Percentiles rank a stretch among this genome's conserved stretches.
These are phyloP conservation scores for Resseliella maxima DNA, from an alignment of 2,888 invertebrate species.

Conservation along the genomic window DNA sequence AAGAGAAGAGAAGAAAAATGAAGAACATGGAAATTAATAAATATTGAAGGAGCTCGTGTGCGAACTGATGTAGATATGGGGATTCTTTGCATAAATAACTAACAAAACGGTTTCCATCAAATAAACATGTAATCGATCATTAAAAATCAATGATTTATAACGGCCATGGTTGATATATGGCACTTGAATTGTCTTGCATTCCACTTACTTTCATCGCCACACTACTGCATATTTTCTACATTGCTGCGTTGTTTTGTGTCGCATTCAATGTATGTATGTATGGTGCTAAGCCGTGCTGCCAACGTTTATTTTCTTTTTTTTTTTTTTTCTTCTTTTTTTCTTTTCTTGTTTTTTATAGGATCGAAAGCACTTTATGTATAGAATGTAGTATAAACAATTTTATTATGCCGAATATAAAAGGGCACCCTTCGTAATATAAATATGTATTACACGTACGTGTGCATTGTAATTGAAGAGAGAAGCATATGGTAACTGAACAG, in stretches of 20 bases:
- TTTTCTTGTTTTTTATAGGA: neutral
- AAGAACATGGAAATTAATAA: neutral
- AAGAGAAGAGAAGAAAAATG: neutral
- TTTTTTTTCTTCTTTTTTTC: neutral
- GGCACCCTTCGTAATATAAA: neutral
- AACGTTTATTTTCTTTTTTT: neutral
- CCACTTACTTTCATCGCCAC: neutral
- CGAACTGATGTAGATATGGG: neutral
- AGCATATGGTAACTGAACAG: slow-evolving; percentile 23
- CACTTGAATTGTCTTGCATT: slow-evolving; percentile 2
- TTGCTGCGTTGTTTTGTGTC: neutral
- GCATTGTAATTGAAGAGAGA: neutral
- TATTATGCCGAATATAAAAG: slow-evolving; percentile 5
- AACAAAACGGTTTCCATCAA: slow-evolving; percentile 35
- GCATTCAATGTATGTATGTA: neutral
- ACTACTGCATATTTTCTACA: neutral
- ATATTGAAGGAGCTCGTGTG: neutral
- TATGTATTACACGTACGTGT: slow-evolving; percentile 22
- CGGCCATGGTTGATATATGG: neutral
- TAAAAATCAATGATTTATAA: slow-evolving; percentile 34
- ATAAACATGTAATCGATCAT: slow-evolving; percentile 41
- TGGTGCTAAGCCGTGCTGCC: neutral
- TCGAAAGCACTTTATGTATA: neutral
- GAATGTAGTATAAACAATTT: slow-evolving; percentile 28
- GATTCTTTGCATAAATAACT: neutral